Base-by-base conservation (phyloP, 2,113 vertebrate genomes). In the Pyrgilauda ruficollis region DNA sequence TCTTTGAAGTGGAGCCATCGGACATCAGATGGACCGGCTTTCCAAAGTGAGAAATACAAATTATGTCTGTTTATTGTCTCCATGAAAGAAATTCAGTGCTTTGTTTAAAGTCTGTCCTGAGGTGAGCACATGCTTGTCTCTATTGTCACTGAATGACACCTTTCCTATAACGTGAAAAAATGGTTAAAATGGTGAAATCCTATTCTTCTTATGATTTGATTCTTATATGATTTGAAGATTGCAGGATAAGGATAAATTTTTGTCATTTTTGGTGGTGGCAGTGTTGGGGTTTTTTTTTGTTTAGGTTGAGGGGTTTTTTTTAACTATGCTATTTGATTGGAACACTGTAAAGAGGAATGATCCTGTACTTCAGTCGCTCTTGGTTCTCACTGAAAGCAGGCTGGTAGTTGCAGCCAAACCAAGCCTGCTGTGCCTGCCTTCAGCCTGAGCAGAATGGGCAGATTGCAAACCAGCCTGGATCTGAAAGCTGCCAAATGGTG, bases 1-100 rank as follows among this genome's bases (percentile, higher is more conserved):
- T 62, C 89, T 96, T 96, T 95, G 91, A 96, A 96, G 84, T 77
- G 62, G 3, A 72, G 66, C 90, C 67, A 50, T 26, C 9, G 10
- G 59, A 52, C 31, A 73, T 84, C 49, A 73, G 66, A 85, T 64
- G 53, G 69, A 81, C 75, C 1, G 1, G 35, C 44, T 82, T 90
- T 72, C 70, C 58, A 76, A 88, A 93, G 62, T 73, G 73, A 87
- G 67, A 95, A 95, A 55, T 70, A 90, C 20, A 89, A 75, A 91
- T 49, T 22, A 27, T 44, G 16, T 37, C 19, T 90, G 61, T 78
- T 91, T 88, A 66, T 91, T 87, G 80, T 79, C 64, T 72, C 58
- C 5, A 0, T 72, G 63, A 44, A 75, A 61, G 61, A 90, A 80
- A 62, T 5, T 3, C 17, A 55, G 22, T 23, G 13, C 44, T 88